Percentiles rank a stretch among this genome's conserved stretches.
These are phyloP conservation scores for Drosophila ananassae DNA, from an alignment of 1,140 invertebrate species.

Conservation along the genomic window DNA sequence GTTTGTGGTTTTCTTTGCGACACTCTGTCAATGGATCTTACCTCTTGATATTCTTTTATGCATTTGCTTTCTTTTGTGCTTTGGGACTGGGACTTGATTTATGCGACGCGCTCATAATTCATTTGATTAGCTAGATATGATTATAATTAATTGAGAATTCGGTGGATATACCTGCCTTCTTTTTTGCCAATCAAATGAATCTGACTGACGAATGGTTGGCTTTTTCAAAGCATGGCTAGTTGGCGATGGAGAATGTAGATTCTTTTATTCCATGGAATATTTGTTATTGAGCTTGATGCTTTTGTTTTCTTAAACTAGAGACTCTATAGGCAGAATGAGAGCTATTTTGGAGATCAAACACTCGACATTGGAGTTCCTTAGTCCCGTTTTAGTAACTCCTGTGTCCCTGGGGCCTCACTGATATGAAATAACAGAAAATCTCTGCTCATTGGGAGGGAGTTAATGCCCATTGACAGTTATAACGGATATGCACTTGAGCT, in stretches of 20 bases:
- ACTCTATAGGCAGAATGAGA: too few species aligned
- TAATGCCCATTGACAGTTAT: slow-evolving; percentile 72
- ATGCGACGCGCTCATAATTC: slow-evolving; percentile 53
- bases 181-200: slow-evolving; percentile 49
- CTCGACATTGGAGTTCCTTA: too few species aligned
- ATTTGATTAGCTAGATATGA: slow-evolving; percentile 60
- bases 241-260: background rate
- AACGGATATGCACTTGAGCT: slow-evolving; percentile 70
- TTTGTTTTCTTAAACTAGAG: too few species aligned
- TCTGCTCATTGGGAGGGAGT: slow-evolving; percentile 16
- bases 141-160: slow-evolving; percentile 29
- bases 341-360: too few species aligned
- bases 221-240: background rate
- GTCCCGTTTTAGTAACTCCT: background rate
- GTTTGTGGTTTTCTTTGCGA: slow-evolving; percentile 55
- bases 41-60: slow-evolving; percentile 27
- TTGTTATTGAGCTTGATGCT: too few species aligned
- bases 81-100: slow-evolving; percentile 53
- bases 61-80: slow-evolving; percentile 66
- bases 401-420: background rate
- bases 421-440: background rate
- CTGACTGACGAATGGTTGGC: slow-evolving; percentile 49
- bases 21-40: slow-evolving; percentile 36
- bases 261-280: background rate
- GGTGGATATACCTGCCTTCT: background rate